These are phyloP conservation scores for Apamea anceps DNA, from an alignment of 2,888 invertebrate genomes.

Conservation along the genomic window DNA sequence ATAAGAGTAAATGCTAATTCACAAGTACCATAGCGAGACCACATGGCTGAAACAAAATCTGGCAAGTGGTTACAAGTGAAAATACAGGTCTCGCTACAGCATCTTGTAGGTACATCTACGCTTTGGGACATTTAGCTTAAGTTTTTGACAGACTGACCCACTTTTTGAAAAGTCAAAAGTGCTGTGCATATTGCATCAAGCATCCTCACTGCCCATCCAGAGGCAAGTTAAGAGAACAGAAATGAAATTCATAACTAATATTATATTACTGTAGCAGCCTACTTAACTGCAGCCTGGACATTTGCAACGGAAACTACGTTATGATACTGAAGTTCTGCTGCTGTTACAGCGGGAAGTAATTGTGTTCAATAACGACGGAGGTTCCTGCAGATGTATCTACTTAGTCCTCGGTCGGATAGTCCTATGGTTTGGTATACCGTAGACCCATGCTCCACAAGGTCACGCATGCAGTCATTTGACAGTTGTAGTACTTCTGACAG, in stretches of 20 bases:
- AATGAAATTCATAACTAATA: not conserved
- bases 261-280: too few species aligned
- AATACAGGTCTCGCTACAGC: not conserved
- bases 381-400: not conserved
- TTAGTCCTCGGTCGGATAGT: not conserved
- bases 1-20: not conserved
- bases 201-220: not conserved
- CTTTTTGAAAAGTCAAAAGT: not conserved
- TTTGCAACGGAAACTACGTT: slow-evolving; percentile 13
- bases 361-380: slow-evolving; percentile 13
- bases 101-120: not conserved
- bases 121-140: not conserved
- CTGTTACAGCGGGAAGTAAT: not conserved
- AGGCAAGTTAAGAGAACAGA: not conserved
- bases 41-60: not conserved
- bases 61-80: not conserved
- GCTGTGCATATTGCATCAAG: not conserved
- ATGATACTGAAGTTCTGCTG: not conserved
- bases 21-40: not conserved
- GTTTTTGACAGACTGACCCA: not conserved
- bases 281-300: too few species aligned
- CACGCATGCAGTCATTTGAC: not conserved
- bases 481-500: not conserved
- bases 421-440: not conserved
- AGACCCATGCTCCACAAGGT: not conserved